phyloP scores from a whole-genome alignment of 2,113 vertebrate species.

The Acanthochromis polyacanthus region DNA sequence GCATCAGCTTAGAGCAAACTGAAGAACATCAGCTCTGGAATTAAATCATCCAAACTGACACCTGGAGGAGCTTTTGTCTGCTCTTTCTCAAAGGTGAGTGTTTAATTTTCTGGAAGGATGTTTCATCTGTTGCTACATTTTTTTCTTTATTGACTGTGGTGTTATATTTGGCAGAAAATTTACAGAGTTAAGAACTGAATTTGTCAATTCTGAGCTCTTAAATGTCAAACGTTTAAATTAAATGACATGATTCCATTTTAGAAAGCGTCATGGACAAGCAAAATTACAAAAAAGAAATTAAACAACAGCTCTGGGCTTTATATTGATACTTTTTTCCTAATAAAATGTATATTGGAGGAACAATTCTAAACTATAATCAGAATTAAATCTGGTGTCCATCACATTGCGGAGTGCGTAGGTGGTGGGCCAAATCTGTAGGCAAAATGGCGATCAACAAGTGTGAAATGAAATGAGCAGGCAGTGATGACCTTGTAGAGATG shows the following conservation, averaged over 20 bases:
- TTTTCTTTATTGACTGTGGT: neutral
- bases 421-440: constrained; percentile 18
- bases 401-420: neutral
- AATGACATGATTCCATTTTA: too few species aligned
- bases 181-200: neutral
- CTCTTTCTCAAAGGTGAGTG: constrained; percentile 70
- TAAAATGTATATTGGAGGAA: neutral
- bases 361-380: neutral
- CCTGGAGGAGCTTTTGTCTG: constrained; percentile 24
- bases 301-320: too few species aligned
- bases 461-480: constrained; percentile 48
- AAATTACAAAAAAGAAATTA: too few species aligned
- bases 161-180: too few species aligned
- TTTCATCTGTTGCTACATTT: neutral
- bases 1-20: constrained; percentile 31
- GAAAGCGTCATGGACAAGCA: too few species aligned
- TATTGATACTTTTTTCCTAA: neutral
- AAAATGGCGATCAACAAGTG: constrained; percentile 78
- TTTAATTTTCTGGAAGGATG: neutral
- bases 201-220: too few species aligned
- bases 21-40: constrained; percentile 66
- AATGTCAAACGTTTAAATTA: too few species aligned
- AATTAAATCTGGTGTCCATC: neutral
- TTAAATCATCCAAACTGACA: constrained; percentile 51
- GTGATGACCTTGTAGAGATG: constrained; percentile 37